Evolutionary conservation across 1,140 invertebrate species (phyloP).

Genomic region (Drosophila subobscura): DNA sequence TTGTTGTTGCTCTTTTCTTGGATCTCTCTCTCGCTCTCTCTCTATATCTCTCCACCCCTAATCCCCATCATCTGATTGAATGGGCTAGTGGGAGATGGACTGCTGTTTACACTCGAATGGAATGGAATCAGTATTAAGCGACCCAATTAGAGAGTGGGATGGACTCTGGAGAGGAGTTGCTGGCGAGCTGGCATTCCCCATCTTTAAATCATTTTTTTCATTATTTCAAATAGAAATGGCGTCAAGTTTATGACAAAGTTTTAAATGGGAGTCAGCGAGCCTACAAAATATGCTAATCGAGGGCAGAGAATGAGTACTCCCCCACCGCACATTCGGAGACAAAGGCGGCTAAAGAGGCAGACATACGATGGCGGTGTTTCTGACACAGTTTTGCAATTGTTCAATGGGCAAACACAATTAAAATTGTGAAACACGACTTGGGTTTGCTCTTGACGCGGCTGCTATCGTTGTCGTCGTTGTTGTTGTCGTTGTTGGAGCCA

Average conservation of each 20-base stretch:
- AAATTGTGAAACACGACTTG: slow-evolving; percentile 63
- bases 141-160: slow-evolving; percentile 29
- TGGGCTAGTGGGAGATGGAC: neutral
- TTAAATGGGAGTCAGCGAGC: slow-evolving; percentile 10
- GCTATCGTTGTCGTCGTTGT: slow-evolving; percentile 9
- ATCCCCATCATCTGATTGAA: too few relatives aligned
- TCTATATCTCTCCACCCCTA: neutral
- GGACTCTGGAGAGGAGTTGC: neutral
- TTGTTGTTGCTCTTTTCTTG: slow-evolving; percentile 43
- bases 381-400: slow-evolving; percentile 71
- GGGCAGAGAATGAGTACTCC: slow-evolving; percentile 8
- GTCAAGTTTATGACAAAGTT: slow-evolving; percentile 20
- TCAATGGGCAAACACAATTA: slow-evolving; percentile 68
- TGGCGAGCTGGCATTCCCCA: too few relatives aligned
- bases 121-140: slow-evolving; percentile 41
- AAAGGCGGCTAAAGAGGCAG: slow-evolving; percentile 30
- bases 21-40: slow-evolving; percentile 25
- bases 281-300: slow-evolving; percentile 44
- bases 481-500: too few relatives aligned
- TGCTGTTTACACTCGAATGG: slow-evolving; percentile 35
- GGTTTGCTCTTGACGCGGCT: slow-evolving; percentile 57
- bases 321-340: slow-evolving; percentile 8
- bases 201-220: too few relatives aligned
- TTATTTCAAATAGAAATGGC: too few relatives aligned
- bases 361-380: slow-evolving; percentile 1